A percentile compares a stretch with the other conserved stretches of the same genome.
These are phyloP conservation scores for Pemphredon lugubris DNA, from an alignment of 2,888 invertebrate species.

Conservation along the genomic window DNA sequence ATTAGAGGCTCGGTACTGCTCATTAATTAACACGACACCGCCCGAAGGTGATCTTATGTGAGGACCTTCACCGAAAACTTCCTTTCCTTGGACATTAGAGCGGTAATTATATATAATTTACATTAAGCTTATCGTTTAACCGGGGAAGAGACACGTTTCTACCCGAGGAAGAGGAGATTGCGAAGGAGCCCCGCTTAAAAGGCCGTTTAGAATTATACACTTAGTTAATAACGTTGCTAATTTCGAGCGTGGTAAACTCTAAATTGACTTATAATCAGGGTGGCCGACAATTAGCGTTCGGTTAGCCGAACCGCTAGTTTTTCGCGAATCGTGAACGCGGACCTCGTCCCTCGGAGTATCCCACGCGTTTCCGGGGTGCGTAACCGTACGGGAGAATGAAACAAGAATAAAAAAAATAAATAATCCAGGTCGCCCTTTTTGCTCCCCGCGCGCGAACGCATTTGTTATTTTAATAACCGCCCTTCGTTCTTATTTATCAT, in stretches of 20 bases:
- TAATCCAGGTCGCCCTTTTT: constrained; percentile 3
- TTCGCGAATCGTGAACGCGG: constrained; percentile 7
- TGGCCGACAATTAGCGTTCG: neutral
- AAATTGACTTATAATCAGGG: neutral
- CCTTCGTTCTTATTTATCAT: constrained; percentile 58
- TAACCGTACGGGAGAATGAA: constrained; percentile 19
- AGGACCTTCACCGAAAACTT: constrained; percentile 68
- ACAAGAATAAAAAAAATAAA: neutral
- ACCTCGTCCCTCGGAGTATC: neutral
- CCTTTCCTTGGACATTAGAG: constrained; percentile 49
- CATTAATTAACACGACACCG: constrained; percentile 74
- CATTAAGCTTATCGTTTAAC: neutral
- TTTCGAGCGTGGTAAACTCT: neutral
- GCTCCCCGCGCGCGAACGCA: constrained; percentile 33
- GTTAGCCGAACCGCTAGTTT: neutral
- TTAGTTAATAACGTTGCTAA: neutral
- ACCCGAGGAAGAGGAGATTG: neutral
- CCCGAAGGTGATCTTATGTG: constrained; percentile 68
- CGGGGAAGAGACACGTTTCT: neutral
- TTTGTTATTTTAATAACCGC: constrained; percentile 64
- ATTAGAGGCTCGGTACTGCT: constrained; percentile 77
- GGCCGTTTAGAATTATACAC: neutral
- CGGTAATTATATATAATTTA: constrained; percentile 46
- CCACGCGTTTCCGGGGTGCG: neutral
- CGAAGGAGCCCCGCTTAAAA: neutral